These are phyloP conservation scores for Acipenser ruthenus DNA, from an alignment of 2,797 vertebrate species.

Conservation along the genomic window DNA sequence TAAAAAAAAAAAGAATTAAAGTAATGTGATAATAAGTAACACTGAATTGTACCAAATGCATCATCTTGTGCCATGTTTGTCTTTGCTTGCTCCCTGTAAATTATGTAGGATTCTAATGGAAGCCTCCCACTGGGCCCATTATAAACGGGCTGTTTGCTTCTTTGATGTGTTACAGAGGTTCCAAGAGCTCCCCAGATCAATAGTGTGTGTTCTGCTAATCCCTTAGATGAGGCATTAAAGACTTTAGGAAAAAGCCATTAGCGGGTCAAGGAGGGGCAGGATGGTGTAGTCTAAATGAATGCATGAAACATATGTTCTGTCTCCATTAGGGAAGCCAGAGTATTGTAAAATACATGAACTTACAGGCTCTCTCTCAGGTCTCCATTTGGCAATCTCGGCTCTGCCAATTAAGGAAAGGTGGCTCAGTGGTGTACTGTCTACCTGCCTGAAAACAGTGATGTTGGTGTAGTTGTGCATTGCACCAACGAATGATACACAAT, in stretches of 20 bases:
- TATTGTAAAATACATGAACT: constrained; percentile 7
- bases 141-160: constrained; percentile 7
- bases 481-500: too few species aligned
- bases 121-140: not conserved
- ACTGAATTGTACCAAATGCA: not conserved
- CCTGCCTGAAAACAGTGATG: not conserved
- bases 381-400: not conserved
- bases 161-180: constrained; percentile 18
- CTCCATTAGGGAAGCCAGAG: not conserved
- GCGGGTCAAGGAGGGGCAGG: constrained; percentile 17
- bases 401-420: not conserved
- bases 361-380: not conserved
- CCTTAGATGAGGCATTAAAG: constrained; percentile 19
- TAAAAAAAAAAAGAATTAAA: too few species aligned
- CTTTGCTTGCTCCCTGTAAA: accelerated
- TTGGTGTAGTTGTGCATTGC: not conserved
- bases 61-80: not conserved
- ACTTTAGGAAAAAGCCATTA: constrained; percentile 13
- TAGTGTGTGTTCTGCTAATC: constrained; percentile 18
- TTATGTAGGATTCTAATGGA: constrained; percentile 8
- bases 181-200: constrained; percentile 22
- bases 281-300: constrained; percentile 14
- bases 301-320: constrained; percentile 12
- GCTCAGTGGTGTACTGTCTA: not conserved
- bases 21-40: too few species aligned